These are phyloP conservation scores for Procambarus virginalis DNA, from an alignment of 1,140 invertebrate species.

Conservation along the genomic window DNA sequence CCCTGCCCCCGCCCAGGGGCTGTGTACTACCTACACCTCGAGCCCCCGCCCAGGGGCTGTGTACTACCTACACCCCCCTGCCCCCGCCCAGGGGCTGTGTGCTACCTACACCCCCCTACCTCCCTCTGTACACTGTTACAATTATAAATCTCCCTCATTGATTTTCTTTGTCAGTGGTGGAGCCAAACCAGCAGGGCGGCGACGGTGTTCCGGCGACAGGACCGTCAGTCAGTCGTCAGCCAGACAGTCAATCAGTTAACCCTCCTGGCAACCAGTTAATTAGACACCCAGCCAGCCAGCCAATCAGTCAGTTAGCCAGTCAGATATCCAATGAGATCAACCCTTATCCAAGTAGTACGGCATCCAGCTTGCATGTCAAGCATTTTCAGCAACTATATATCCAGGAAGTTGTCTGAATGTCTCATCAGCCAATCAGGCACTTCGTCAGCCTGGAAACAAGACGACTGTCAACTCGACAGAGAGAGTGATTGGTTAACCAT, in stretches of 20 bases:
- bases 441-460: too few relatives aligned
- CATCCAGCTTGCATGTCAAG: too few relatives aligned
- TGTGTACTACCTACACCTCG: neutral
- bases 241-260: neutral
- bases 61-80: neutral
- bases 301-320: neutral
- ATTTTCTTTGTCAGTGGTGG: slow-evolving; percentile 16
- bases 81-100: neutral
- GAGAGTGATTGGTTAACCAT: too few relatives aligned
- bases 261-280: neutral
- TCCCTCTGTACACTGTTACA: neutral
- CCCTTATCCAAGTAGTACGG: too few relatives aligned
- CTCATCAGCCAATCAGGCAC: too few relatives aligned
- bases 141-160: neutral
- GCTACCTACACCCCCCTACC: neutral
- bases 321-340: too few relatives aligned
- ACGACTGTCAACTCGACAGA: too few relatives aligned
- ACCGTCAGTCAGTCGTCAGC: neutral
- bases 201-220: neutral
- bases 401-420: too few relatives aligned
- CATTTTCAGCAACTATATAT: too few relatives aligned
- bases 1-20: neutral
- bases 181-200: neutral
- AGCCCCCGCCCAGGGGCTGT: too few relatives aligned
- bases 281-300: neutral